Evolutionary conservation across 2,888 invertebrate species (phyloP).

Genomic region (Apoderus coryli): DNA sequence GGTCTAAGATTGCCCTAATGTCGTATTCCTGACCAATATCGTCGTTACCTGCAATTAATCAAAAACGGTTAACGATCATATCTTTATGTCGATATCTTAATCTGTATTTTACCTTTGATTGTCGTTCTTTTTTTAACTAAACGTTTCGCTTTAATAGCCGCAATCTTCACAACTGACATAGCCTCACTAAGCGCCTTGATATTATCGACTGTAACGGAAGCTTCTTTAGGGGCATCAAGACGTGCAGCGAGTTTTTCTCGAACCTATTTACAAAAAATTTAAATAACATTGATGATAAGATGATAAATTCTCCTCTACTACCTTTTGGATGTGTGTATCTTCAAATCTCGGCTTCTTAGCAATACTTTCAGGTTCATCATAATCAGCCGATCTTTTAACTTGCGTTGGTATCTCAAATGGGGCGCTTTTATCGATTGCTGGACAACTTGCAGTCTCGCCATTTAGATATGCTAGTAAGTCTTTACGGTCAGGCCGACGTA

Average conservation of each 20-base stretch:
- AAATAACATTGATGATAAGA: too few relatives aligned
- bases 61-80: too few relatives aligned
- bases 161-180: constrained; percentile 95
- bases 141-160: constrained; percentile 91
- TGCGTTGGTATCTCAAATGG: constrained; percentile 89
- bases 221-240: constrained; percentile 86
- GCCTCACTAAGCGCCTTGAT: constrained; percentile 89
- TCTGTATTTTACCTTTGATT: constrained; percentile 51
- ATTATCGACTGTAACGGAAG: constrained; percentile 81
- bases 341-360: constrained; percentile 84
- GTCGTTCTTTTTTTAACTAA: constrained; percentile 89
- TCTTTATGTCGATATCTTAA: too few relatives aligned
- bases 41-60: too few relatives aligned
- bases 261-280: too few relatives aligned
- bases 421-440: constrained; percentile 90
- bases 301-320: too few relatives aligned
- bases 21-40: constrained; percentile 73
- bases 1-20: constrained; percentile 73
- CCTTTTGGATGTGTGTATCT: constrained; percentile 75
- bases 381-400: constrained; percentile 67
- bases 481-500: constrained; percentile 89
- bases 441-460: constrained; percentile 80
- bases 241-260: constrained; percentile 86
- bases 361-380: constrained; percentile 57
- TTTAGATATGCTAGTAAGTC: constrained; percentile 86